Evolutionary conservation across 1,140 invertebrate genomes (phyloP).

Genomic region (Babylonia areolata): DNA sequence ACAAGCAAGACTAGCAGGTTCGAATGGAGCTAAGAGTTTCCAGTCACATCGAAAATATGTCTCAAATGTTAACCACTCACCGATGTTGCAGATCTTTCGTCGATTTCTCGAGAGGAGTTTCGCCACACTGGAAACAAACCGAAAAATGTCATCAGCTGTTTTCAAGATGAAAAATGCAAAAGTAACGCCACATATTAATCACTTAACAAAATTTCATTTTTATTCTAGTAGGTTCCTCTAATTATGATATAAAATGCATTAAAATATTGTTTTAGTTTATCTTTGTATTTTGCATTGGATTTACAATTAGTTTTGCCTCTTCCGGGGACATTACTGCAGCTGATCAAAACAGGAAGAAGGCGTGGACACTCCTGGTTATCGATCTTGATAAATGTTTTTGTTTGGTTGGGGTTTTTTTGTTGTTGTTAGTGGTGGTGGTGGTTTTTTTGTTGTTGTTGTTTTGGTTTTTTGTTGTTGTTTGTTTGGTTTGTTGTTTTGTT

Average conservation of each 20-base stretch:
- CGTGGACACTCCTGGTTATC: not conserved
- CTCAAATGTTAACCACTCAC: not conserved
- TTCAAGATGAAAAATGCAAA: too few relatives aligned
- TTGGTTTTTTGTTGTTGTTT: too few relatives aligned
- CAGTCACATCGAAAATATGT: not conserved
- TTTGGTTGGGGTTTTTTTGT: too few relatives aligned
- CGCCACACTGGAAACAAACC: not conserved
- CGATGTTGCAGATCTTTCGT: not conserved
- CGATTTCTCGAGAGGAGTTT: not conserved
- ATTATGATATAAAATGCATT: not conserved
- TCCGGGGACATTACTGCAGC: not conserved
- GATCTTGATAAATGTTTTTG: not conserved
- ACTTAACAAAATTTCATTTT: too few relatives aligned
- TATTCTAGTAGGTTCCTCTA: too few relatives aligned
- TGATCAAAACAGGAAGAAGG: conserved; percentile 9
- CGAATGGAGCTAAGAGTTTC: not conserved
- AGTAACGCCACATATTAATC: too few relatives aligned
- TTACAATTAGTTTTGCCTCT: not conserved
- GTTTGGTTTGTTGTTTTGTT: too few relatives aligned
- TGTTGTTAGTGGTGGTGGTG: too few relatives aligned
- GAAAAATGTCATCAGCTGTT: not conserved
- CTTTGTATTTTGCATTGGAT: not conserved
- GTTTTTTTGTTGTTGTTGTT: too few relatives aligned
- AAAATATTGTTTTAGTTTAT: too few relatives aligned
- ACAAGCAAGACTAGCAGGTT: not conserved